A percentile compares a stretch with the other conserved stretches of the same genome.
Evolutionary conservation across 30 jellyfish, hydroid and myxozoan genomes (phyloP).

Genomic region (Rhopilema esculentum): DNA sequence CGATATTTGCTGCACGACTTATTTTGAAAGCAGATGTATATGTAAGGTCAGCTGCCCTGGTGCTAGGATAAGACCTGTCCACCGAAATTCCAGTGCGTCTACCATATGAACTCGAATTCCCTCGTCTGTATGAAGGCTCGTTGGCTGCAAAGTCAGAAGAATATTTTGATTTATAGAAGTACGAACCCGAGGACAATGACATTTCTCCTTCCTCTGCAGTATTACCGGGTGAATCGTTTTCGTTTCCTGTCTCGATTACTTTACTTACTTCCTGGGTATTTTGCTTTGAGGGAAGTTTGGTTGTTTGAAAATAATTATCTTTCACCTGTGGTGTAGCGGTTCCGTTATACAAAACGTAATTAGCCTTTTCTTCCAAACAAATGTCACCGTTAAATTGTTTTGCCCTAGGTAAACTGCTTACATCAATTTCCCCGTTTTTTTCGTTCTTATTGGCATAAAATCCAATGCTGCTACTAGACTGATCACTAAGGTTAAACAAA

Average conservation of each 20-base stretch:
- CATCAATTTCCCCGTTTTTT: neutral
- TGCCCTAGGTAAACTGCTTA: neutral
- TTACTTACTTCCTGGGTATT: neutral
- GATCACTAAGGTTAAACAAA: neutral
- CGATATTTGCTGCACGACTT: constrained; percentile 16
- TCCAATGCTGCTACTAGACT: neutral
- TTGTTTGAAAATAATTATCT: constrained; percentile 4
- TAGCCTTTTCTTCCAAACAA: constrained; percentile 1
- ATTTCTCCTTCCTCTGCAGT: constrained; percentile 1
- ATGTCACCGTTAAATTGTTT: neutral
- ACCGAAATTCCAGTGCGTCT: neutral
- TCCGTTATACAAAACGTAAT: constrained; percentile 23
- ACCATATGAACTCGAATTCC: neutral
- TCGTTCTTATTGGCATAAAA: neutral
- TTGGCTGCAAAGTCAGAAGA: constrained; percentile 8
- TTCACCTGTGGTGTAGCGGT: constrained; percentile 48
- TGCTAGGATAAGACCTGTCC: neutral
- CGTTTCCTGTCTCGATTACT: constrained; percentile 7
- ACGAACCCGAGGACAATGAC: constrained; percentile 24
- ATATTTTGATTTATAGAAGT: constrained; percentile 30
- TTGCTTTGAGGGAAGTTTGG: neutral
- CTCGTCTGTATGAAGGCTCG: neutral
- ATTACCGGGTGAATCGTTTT: neutral
- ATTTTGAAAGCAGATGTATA: constrained; percentile 24
- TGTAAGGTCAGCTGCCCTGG: constrained; percentile 8